Evolutionary conservation across 2,888 invertebrate species (phyloP), one percentile per base, ranked within the genome.

Genomic region (Conus canariensis): DNA sequence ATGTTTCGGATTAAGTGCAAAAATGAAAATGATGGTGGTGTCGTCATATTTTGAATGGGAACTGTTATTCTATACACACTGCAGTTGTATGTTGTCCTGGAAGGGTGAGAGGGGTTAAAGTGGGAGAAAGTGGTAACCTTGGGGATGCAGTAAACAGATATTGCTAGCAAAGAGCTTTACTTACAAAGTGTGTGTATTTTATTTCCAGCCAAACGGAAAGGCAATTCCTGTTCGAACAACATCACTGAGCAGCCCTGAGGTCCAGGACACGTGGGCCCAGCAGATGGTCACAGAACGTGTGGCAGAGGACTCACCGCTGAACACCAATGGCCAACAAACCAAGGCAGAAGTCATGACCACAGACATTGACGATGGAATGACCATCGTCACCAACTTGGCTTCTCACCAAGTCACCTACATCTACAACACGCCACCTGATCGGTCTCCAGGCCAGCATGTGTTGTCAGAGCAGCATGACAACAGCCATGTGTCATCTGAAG

Each of bases 291-390:
- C 1, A 70, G 19, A 70, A 19, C 19, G 19, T 2, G 22, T 8
- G 19, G 59, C 6, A 74, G 80, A 16, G 87, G 82, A 67, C 58
- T 91, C 58, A 80, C 89, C 25, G 64, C 56, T 10, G 16, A 67
- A 25, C 22, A 67, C 86, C 83, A 60, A 19, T 16, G n/a, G 58
- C 14, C n/a, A 8, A 30, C 22, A 22, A 25, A 56, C 83, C 30
- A 67, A 60, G 74, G 67, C 67, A 19, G 90, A 90, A n/a, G 85
- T 91, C 30, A 67, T 87, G 87, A 90, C 91, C 56, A 91, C 92
- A 0, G 91, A 92, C 88, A 77, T 92, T 16, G 92, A 91, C 64
- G 92, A 91, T 87, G 92, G 91, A n/a, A 88, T 92, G 91, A 88
- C 91, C 14, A 89, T 91, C 16, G 70, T 91, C 67, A 90, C 91